These are phyloP conservation scores for Embidobia sp. DNA, from an alignment of 2,888 invertebrate genomes.

Conservation along the genomic window DNA sequence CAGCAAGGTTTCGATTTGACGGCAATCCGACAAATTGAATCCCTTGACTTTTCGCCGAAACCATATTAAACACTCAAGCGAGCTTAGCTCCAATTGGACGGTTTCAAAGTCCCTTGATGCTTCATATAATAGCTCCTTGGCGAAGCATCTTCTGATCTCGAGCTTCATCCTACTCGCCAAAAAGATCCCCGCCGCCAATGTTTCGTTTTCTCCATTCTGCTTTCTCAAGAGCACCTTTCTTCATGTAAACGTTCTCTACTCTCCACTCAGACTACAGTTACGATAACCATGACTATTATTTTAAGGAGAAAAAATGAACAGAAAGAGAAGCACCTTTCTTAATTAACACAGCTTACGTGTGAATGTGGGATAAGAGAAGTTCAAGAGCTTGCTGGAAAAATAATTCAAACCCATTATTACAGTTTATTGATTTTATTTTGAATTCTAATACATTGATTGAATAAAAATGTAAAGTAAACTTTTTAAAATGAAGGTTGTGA, in stretches of 20 bases:
- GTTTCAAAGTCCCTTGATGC: slow-evolving; percentile 62
- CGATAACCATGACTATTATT: slow-evolving; percentile 30
- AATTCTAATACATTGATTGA: too few relatives aligned
- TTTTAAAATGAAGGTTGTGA: too few relatives aligned
- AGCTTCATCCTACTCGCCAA: slow-evolving; percentile 44
- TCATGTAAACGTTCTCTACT: slow-evolving; percentile 34
- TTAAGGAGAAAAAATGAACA: slow-evolving; percentile 4
- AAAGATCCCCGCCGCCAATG: slow-evolving; percentile 44
- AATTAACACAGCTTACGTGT: slow-evolving; percentile 1
- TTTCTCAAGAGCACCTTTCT: slow-evolving; percentile 36
- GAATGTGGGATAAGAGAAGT: neutral
- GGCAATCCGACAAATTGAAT: slow-evolving; percentile 60
- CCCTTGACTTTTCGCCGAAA: slow-evolving; percentile 61
- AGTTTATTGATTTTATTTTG: neutral
- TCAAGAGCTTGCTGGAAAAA: slow-evolving; percentile 2
- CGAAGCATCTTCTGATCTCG: slow-evolving; percentile 62
- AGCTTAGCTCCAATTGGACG: slow-evolving; percentile 58
- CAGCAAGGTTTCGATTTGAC: slow-evolving; percentile 31
- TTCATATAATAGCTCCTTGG: slow-evolving; percentile 64
- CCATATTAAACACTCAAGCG: slow-evolving; percentile 64
- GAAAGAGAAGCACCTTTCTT: neutral
- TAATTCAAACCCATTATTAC: too few relatives aligned
- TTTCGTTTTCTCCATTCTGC: slow-evolving; percentile 55
- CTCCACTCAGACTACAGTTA: slow-evolving; percentile 9
- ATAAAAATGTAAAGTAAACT: neutral